A percentile compares a stretch with the other conserved stretches of the same genome.
Conservation (phyloP, 2,797 vertebrate species). For the Poeciliopsis infans region DNA sequence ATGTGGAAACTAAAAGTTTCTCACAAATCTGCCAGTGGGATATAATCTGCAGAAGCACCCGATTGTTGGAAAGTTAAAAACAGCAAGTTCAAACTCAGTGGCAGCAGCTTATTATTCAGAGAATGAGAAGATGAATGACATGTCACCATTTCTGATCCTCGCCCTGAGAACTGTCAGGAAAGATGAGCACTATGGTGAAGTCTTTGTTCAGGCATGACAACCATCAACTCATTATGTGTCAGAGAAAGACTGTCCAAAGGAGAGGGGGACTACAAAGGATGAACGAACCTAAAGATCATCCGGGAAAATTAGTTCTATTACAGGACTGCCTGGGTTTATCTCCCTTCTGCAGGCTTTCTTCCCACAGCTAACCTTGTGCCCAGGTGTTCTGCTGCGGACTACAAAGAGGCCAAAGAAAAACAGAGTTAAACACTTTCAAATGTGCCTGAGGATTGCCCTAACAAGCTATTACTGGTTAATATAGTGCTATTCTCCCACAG, state of each 20-base stretch:
- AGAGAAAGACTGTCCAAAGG: conserved; percentile 25
- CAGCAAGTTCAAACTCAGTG: conserved; percentile 59
- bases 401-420: conserved; percentile 64
- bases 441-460: conserved; percentile 71
- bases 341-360: conserved; percentile 47
- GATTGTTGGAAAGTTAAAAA: conserved; percentile 58
- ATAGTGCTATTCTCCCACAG: conserved; percentile 75
- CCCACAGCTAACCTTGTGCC: conserved; percentile 61
- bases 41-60: conserved; percentile 50
- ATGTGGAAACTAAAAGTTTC: conserved; percentile 37
- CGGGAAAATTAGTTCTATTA: conserved; percentile 63
- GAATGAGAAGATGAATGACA: conserved; percentile 31
- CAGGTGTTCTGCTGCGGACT: conserved; percentile 72
- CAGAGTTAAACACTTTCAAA: conserved; percentile 81
- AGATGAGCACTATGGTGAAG: conserved; percentile 48
- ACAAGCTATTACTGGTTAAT: conserved; percentile 81
- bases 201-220: conserved; percentile 57
- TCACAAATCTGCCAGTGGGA: conserved; percentile 41
- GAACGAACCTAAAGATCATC: conserved; percentile 52
- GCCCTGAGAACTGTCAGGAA: conserved; percentile 41
- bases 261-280: conserved; percentile 26
- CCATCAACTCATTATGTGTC: conserved; percentile 43
- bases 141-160: conserved; percentile 36
- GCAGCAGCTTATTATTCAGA: conserved; percentile 49
- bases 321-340: conserved; percentile 54